Percentiles rank a stretch among this genome's conserved stretches.
Evolutionary conservation across 2,113 vertebrate species (phyloP).

Genomic region (Erpornis zantholeuca): DNA sequence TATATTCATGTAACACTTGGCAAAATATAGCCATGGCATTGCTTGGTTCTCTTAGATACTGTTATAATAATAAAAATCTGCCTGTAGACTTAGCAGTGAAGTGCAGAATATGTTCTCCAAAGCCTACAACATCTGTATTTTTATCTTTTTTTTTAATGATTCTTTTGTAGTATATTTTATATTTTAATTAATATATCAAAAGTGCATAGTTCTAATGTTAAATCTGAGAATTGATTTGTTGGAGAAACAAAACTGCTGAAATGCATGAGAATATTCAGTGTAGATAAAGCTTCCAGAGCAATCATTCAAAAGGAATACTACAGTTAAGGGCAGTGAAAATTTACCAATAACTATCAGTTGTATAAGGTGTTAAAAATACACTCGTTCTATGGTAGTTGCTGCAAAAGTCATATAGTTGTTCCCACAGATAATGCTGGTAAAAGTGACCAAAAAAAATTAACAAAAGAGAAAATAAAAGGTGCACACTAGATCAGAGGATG

Average conservation of each 20-base stretch:
- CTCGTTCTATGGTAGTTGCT: neutral
- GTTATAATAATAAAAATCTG: neutral
- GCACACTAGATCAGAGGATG: rapidly evolving
- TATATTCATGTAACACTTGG: neutral
- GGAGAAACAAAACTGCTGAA: neutral
- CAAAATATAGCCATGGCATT: neutral
- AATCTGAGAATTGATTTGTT: neutral
- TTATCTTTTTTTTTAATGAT: neutral
- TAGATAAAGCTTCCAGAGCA: neutral
- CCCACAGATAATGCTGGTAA: neutral
- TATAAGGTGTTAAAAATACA: neutral
- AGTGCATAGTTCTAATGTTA: neutral
- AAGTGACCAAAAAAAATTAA: neutral
- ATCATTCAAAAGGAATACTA: neutral
- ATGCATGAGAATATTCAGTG: neutral
- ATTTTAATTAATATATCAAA: neutral
- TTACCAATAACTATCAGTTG: neutral
- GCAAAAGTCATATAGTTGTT: neutral
- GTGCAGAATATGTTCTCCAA: neutral
- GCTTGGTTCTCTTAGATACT: neutral
- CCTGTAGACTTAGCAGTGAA: neutral
- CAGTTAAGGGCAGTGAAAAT: neutral
- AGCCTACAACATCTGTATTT: neutral
- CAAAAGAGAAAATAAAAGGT: neutral
- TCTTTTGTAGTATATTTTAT: neutral